A percentile compares a stretch with the other conserved stretches of the same genome.
Evolutionary conservation across 1,140 invertebrate genomes (phyloP).

Genomic region (Episyrphus balteatus): DNA sequence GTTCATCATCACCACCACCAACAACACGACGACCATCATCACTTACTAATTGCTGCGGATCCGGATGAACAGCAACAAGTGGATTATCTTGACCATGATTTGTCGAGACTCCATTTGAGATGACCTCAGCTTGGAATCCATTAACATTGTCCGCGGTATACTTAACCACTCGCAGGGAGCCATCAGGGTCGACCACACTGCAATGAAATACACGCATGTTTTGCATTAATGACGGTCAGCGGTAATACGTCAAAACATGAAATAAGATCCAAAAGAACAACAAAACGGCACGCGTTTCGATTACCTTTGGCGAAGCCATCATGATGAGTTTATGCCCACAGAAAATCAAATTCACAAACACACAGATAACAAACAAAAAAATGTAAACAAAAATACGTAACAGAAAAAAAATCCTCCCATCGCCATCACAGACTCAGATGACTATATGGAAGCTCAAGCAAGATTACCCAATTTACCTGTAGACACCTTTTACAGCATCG

Average conservation of each 20-base stretch:
- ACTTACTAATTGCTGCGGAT: background rate
- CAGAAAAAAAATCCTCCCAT: too few relatives aligned
- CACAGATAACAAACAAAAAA: too few relatives aligned
- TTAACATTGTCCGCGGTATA: conserved; percentile 42
- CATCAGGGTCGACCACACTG: conserved; percentile 41
- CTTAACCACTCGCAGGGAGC: conserved; percentile 39
- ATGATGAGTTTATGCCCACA: background rate
- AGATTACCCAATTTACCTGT: conserved; percentile 39
- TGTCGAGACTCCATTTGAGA: conserved; percentile 26
- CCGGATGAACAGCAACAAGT: background rate
- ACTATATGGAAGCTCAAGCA: too few relatives aligned
- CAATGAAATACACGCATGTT: background rate
- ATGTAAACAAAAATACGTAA: too few relatives aligned
- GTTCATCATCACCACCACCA: background rate
- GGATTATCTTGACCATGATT: conserved; percentile 20
- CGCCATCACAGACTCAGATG: too few relatives aligned
- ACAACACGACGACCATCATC: conserved; percentile 1
- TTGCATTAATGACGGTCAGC: background rate
- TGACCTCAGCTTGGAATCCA: conserved; percentile 42
- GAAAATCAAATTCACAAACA: background rate
- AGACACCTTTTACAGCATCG: conserved; percentile 55
- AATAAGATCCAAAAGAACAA: too few relatives aligned
- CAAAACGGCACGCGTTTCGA: too few relatives aligned
- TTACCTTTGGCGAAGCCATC: too few relatives aligned
- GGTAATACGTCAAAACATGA: too few relatives aligned